Base-by-base conservation (phyloP, 2,797 vertebrate species). In the Dendrocincla tyrannina region DNA sequence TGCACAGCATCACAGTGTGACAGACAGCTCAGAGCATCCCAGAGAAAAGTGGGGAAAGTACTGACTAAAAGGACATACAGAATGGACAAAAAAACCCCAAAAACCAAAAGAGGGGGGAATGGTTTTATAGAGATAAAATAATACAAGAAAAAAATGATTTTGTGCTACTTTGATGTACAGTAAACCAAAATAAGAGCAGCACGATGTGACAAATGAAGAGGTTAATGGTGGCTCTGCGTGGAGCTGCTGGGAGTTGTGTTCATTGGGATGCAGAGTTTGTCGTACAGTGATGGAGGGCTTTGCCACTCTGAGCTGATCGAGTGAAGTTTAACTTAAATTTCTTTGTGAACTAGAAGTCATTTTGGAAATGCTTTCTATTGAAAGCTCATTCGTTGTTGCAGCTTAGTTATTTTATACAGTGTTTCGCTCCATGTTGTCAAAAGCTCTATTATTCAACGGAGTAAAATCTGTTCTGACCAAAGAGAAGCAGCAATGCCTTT, bases 181-280 rank as follows among this genome's bases (percentile, higher is more conserved):
- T 93, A 56, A 95, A 97, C 96, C 90, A 91, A 96, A 97, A 93
- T 95, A 95, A 67, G 59, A 66, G 30, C 53, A 89, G 79, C 47
- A 73, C 7, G 9, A 49, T 74, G 56, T 97, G 94, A 96, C 95
- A 98, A 96, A 97, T 97, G 90, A 96, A 50, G 60, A 81, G 82
- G 78, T 72, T 96, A 97, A 97, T 95, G 88, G 85, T 87, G 84
- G 91, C 91, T 96, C 79, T 95, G 86, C 77, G 88, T 52, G 88
- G 95, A 76, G 85, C 72, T 96, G 67, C 84, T 95, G 84, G 89
- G 96, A 93, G 85, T 96, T 96, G 77, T 94, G 91, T 96, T 96
- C 95, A 95, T 97, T 97, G 93, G 95, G 97, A 97, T 93, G 10
- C 84, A 81, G 91, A 93, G 74, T 95, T 97, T 97, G 88, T 95